Conservation (phyloP, 1,140 invertebrate genomes). For the Phocides pigmalion region DNA sequence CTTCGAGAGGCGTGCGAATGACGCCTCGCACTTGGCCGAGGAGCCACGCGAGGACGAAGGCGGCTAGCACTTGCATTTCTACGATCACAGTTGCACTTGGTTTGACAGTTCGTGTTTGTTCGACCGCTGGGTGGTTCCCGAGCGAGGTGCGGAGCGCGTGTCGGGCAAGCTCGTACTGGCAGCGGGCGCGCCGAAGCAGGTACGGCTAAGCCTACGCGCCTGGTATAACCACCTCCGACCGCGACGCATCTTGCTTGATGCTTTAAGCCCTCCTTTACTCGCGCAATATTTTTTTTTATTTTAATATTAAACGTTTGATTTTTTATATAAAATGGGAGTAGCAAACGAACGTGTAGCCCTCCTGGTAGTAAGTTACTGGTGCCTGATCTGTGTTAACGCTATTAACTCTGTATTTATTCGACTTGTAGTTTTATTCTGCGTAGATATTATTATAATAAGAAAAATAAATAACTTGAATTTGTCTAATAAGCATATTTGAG, state of each 20-base stretch:
- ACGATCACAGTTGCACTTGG: conserved; percentile 43
- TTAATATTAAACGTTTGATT: no score
- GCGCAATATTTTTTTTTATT: not conserved
- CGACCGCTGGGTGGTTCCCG: conserved; percentile 25
- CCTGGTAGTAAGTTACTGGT: no score
- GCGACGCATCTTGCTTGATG: conserved; percentile 56
- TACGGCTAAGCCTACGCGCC: conserved; percentile 77
- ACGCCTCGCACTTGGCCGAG: conserved; percentile 59
- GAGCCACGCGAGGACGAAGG: conserved; percentile 60
- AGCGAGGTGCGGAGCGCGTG: conserved; percentile 45
- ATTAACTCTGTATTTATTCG: no score
- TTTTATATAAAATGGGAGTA: no score
- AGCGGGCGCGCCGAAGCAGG: conserved; percentile 66
- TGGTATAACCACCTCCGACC: conserved; percentile 71
- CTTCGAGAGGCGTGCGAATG: conserved; percentile 74
- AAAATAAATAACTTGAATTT: no score
- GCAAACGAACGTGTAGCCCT: no score
- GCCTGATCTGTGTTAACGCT: no score
- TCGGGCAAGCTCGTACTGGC: conserved; percentile 68
- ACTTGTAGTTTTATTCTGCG: no score
- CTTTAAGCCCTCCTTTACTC: conserved; percentile 43
- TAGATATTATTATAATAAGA: no score
- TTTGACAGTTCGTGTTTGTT: conserved; percentile 40
- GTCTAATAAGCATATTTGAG: no score
- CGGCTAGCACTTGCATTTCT: conserved; percentile 71